These are phyloP conservation scores for Pygoscelis antarcticus DNA, from an alignment of 2,113 vertebrate genomes.

Conservation along the genomic window DNA sequence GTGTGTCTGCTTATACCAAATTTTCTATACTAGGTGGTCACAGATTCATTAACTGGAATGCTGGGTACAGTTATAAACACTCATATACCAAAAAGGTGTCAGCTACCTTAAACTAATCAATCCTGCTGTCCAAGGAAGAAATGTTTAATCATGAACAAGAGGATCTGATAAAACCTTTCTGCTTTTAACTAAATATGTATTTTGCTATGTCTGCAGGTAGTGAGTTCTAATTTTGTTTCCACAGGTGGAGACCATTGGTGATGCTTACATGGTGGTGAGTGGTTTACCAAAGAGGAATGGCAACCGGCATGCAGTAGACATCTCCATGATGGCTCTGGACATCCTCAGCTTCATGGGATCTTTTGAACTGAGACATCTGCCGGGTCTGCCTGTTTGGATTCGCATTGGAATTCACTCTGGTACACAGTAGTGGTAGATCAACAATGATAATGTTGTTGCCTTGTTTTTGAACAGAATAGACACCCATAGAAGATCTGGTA, in stretches of 20 bases:
- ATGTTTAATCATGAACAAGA: background rate
- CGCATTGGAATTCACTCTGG: slow-evolving; percentile 98
- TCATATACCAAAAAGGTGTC: background rate
- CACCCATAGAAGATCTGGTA: background rate
- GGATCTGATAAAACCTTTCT: background rate
- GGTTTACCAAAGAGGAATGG: slow-evolving; percentile 94
- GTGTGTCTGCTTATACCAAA: background rate
- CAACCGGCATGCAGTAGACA: slow-evolving; percentile 91
- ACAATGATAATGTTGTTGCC: background rate
- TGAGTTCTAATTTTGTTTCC: slow-evolving; percentile 14
- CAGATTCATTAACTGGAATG: background rate
- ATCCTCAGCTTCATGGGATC: slow-evolving; percentile 94
- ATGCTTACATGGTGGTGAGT: slow-evolving; percentile 97
- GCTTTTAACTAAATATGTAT: background rate
- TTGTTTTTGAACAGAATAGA: background rate
- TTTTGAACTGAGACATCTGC: slow-evolving; percentile 91
- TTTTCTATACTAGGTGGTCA: background rate
- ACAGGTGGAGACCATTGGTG: slow-evolving; percentile 97
- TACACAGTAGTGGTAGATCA: slow-evolving; percentile 50
- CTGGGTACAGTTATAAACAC: background rate
- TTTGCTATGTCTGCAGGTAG: background rate
- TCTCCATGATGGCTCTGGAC: slow-evolving; percentile 94
- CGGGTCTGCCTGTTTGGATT: slow-evolving; percentile 95
- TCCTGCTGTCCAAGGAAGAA: background rate
- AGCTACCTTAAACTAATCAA: background rate